These are phyloP conservation scores for Philypnodon macrostomus DNA, from an alignment of 2,797 vertebrate species.

Conservation along the genomic window DNA sequence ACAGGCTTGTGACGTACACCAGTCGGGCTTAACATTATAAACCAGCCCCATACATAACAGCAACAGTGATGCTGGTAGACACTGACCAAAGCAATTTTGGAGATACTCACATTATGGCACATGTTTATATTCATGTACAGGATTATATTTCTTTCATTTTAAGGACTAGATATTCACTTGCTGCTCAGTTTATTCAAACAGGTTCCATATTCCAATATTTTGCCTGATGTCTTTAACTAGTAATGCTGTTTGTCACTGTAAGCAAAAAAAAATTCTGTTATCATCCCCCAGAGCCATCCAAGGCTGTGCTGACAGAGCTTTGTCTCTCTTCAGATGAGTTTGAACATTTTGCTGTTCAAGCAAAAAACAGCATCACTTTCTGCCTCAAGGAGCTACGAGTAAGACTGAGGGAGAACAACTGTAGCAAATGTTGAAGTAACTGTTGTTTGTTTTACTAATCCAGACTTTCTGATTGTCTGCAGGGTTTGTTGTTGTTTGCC, in stretches of 20 bases:
- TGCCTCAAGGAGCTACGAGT: slow-evolving; percentile 93
- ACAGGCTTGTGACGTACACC: too few relatives aligned
- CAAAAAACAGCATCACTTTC: slow-evolving; percentile 84
- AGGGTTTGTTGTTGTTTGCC: slow-evolving; percentile 87
- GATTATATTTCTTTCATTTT: background rate
- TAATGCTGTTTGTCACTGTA: too few relatives aligned
- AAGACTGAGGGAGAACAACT: slow-evolving; percentile 44
- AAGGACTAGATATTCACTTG: too few relatives aligned
- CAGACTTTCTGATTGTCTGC: slow-evolving; percentile 5
- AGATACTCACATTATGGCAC: too few relatives aligned
- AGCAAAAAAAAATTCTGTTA: too few relatives aligned
- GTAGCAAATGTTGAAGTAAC: background rate
- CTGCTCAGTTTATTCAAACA: too few relatives aligned
- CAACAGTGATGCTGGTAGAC: background rate
- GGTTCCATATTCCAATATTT: too few relatives aligned
- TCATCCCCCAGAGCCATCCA: slow-evolving; percentile 63
- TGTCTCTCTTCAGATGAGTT: slow-evolving; percentile 87
- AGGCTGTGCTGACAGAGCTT: slow-evolving; percentile 88
- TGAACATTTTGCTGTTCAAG: slow-evolving; percentile 74
- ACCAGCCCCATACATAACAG: too few relatives aligned
- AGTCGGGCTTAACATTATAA: too few relatives aligned
- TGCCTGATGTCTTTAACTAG: too few relatives aligned
- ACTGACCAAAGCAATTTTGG: too few relatives aligned
- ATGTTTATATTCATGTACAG: too few relatives aligned
- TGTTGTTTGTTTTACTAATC: background rate